Evolutionary conservation across 1,140 invertebrate species (phyloP).

Genomic region (Eumeta japonica): DNA sequence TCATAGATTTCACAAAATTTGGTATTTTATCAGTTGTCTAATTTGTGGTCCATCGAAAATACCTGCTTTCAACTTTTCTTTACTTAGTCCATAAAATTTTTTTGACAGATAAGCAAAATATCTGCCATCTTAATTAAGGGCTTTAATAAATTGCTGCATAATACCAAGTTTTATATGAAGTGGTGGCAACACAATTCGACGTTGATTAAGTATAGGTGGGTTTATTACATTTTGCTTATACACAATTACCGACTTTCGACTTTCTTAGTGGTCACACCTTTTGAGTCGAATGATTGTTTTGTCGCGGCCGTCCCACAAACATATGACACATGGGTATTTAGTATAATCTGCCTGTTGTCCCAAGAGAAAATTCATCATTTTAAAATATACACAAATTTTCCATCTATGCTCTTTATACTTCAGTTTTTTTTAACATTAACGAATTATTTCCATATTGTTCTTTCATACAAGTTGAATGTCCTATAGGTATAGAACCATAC

Average conservation of each 20-base stretch:
- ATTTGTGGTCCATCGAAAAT: too few species aligned
- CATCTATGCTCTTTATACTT: constrained; percentile 1
- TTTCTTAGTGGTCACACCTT: neutral
- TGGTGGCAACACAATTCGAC: neutral
- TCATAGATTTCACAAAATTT: neutral
- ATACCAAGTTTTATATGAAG: neutral
- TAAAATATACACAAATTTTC: neutral
- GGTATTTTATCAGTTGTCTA: neutral
- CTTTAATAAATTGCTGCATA: neutral
- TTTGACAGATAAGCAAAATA: neutral
- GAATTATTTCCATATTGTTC: too few species aligned
- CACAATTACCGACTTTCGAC: neutral
- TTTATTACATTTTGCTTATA: neutral
- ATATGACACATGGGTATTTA: constrained; percentile 1
- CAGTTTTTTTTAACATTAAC: too few species aligned
- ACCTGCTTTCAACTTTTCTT: neutral
- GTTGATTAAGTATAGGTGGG: neutral
- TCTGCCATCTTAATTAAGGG: neutral
- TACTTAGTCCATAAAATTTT: neutral
- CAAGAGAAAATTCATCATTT: constrained; percentile 2
- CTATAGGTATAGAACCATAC: too few species aligned
- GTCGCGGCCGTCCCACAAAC: neutral
- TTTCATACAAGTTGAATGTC: too few species aligned
- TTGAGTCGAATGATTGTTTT: neutral
- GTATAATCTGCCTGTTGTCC: neutral